These are phyloP conservation scores for Trinorchestia longiramus DNA, from an alignment of 1,140 invertebrate species.

Conservation along the genomic window DNA sequence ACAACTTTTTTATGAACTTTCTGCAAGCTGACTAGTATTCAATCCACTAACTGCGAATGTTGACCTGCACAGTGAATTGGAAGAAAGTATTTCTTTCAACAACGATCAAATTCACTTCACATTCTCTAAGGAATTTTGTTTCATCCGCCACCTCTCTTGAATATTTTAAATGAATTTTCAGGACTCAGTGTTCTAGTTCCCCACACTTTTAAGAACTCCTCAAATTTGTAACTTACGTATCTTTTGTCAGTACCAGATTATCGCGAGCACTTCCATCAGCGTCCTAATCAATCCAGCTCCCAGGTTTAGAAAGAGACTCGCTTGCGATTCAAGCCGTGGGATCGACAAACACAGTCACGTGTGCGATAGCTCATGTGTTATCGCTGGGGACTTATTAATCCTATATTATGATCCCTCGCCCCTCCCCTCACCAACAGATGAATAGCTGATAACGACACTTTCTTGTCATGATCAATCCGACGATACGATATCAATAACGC, in stretches of 20 bases:
- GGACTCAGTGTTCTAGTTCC: background rate
- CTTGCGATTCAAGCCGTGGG: slow-evolving; percentile 14
- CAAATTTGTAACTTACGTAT: background rate
- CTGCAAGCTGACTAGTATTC: no score
- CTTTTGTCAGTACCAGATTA: background rate
- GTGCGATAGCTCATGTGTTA: slow-evolving; percentile 16
- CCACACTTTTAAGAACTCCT: background rate
- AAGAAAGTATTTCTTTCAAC: background rate
- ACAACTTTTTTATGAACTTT: no score
- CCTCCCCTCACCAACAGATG: background rate
- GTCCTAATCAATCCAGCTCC: background rate
- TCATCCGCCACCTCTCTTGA: background rate
- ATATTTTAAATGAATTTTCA: background rate
- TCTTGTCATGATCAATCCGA: background rate
- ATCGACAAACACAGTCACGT: slow-evolving; percentile 43
- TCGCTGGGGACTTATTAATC: slow-evolving; percentile 39
- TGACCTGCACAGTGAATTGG: background rate
- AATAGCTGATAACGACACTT: slow-evolving; percentile 25
- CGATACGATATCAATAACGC: slow-evolving; percentile 6
- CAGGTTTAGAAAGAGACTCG: background rate
- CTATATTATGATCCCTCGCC: background rate
- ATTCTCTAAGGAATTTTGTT: background rate
- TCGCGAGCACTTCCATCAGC: no score
- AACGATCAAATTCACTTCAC: background rate
- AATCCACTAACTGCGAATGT: background rate